Evolutionary conservation across 2,797 vertebrate genomes (phyloP).

Genomic region (Sebastes oblongus): DNA sequence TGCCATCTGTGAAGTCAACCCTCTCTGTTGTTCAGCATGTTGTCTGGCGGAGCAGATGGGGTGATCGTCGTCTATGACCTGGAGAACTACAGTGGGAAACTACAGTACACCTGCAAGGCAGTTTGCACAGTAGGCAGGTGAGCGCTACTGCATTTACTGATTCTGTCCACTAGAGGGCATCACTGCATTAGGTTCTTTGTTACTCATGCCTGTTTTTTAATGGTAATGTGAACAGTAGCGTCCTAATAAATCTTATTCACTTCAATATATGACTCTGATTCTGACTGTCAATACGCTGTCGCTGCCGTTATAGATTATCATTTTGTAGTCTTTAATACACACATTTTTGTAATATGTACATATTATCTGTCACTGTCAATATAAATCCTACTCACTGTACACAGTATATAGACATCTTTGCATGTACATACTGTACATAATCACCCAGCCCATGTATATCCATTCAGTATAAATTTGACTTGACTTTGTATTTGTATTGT

Average conservation of each 20-base stretch:
- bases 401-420: too few species aligned
- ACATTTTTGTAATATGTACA: too few species aligned
- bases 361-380: too few species aligned
- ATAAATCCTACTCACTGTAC: too few species aligned
- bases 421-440: too few species aligned
- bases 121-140: conserved; percentile 91
- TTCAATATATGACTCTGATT: not conserved
- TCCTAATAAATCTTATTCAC: not conserved
- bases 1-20: not conserved
- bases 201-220: not conserved
- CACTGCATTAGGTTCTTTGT: not conserved
- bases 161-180: conserved; percentile 66
- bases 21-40: conserved; percentile 85
- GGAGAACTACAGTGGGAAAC: conserved; percentile 88
- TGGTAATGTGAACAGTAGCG: not conserved
- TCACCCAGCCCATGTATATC: too few species aligned
- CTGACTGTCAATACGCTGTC: too few species aligned
- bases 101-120: conserved; percentile 91
- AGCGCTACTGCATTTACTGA: not conserved
- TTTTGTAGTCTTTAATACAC: too few species aligned
- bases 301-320: too few species aligned
- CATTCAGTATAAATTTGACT: too few species aligned
- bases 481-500: too few species aligned
- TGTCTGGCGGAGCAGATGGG: conserved; percentile 95
- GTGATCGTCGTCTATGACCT: conserved; percentile 95